Evolutionary conservation across 2,113 vertebrate species (phyloP).

Genomic region (Polyodon spathula): DNA sequence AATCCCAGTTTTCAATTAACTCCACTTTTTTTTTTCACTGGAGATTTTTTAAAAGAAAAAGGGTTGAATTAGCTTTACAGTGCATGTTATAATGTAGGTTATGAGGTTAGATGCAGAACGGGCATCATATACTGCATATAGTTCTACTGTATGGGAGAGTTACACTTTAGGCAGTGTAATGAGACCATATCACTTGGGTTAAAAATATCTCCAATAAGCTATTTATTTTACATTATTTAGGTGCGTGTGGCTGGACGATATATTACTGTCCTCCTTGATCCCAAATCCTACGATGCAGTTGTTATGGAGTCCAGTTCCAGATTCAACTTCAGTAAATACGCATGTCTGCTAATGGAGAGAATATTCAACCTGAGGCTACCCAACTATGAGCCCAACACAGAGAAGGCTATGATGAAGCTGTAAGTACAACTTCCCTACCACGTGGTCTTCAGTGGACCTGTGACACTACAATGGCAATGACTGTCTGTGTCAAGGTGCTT

Average conservation of each 20-base stretch:
- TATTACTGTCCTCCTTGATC: constrained; percentile 71
- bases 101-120: too few relatives aligned
- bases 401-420: constrained; percentile 61
- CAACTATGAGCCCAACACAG: constrained; percentile 38
- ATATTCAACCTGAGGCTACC: constrained; percentile 74
- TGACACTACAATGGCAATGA: neutral
- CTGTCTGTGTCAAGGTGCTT: too few relatives aligned
- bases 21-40: too few relatives aligned
- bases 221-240: constrained; percentile 34
- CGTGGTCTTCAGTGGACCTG: neutral
- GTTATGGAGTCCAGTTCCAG: constrained; percentile 45
- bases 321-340: constrained; percentile 69
- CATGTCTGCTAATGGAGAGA: constrained; percentile 68
- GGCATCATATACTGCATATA: too few relatives aligned
- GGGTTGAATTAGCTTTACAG: too few relatives aligned
- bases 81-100: too few relatives aligned
- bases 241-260: constrained; percentile 68
- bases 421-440: constrained; percentile 41
- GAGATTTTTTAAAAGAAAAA: too few relatives aligned
- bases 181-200: neutral
- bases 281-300: constrained; percentile 63
- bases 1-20: too few relatives aligned
- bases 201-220: neutral
- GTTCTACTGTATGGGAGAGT: too few relatives aligned
- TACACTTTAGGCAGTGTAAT: neutral